Evolutionary conservation across 2,888 invertebrate species (phyloP).

Genomic region (Artemia sinica): DNA sequence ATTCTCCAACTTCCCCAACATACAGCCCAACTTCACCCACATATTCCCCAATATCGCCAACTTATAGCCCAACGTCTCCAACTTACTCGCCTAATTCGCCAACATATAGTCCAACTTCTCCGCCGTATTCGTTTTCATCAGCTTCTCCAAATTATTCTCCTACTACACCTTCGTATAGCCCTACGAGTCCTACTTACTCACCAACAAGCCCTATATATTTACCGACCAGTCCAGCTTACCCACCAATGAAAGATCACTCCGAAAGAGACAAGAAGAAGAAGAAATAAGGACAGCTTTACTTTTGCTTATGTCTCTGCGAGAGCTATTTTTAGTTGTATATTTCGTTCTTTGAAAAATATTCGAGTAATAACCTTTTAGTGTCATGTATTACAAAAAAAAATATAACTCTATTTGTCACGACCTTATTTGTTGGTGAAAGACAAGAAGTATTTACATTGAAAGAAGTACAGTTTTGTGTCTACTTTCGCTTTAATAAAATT

Average conservation of each 20-base stretch:
- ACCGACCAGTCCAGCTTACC: slow-evolving; percentile 36
- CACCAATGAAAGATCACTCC: slow-evolving; percentile 31
- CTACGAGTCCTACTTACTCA: slow-evolving; percentile 28
- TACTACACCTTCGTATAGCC: slow-evolving; percentile 25
- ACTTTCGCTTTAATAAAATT: too few relatives aligned
- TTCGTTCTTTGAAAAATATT: too few relatives aligned
- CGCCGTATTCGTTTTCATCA: slow-evolving; percentile 29
- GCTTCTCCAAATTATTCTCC: slow-evolving; percentile 23
- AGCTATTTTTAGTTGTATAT: too few relatives aligned
- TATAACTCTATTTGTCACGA: too few relatives aligned
- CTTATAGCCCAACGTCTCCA: slow-evolving; percentile 33
- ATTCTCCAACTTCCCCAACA: slow-evolving; percentile 30
- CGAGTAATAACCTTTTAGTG: too few relatives aligned
- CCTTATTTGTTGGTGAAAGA: too few relatives aligned
- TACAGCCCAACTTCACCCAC: slow-evolving; percentile 31
- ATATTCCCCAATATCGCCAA: slow-evolving; percentile 47
- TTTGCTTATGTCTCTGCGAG: background rate
- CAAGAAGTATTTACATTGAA: too few relatives aligned
- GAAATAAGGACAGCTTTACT: background rate
- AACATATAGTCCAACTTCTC: slow-evolving; percentile 32
- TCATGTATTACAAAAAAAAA: too few relatives aligned
- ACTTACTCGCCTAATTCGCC: slow-evolving; percentile 33
- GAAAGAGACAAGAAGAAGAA: background rate
- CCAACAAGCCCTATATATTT: slow-evolving; percentile 29
- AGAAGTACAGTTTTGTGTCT: too few relatives aligned